These are phyloP conservation scores for Dipodomys spectabilis DNA, from an alignment of 2,113 vertebrate species.

Conservation along the genomic window DNA sequence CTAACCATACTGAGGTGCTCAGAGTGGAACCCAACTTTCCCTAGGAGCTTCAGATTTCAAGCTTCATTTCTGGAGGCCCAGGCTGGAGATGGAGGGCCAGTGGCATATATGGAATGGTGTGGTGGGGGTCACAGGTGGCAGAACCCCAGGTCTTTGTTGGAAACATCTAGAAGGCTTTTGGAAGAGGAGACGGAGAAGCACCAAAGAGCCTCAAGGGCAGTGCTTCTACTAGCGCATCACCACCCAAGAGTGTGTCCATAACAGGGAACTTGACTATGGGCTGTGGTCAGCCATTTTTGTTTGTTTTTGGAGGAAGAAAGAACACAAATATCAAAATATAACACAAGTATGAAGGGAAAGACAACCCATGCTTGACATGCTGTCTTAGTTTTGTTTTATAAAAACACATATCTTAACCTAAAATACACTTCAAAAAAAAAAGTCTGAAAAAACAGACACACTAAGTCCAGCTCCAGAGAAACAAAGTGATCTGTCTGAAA, in stretches of 20 bases:
- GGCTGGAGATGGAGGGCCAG: not conserved
- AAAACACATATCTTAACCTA: not conserved
- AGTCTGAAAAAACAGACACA: not conserved
- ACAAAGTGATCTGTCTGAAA: not conserved
- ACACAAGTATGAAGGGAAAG: not conserved
- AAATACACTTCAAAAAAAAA: not conserved
- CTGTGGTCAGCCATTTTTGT: not conserved
- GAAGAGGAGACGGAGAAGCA: accelerated
- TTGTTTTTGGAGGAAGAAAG: not conserved
- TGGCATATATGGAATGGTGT: accelerated
- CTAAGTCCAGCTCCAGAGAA: not conserved
- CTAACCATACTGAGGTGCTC: not conserved
- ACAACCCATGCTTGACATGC: not conserved
- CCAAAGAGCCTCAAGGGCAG: too few relatives aligned
- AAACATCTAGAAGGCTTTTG: not conserved
- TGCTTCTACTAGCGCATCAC: not conserved
- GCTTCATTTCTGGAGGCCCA: not conserved
- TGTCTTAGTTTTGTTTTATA: slow-evolving; percentile 1
- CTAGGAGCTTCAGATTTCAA: not conserved
- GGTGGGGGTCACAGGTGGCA: not conserved
- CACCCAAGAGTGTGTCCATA: not conserved
- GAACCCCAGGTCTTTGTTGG: not conserved
- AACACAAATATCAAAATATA: not conserved
- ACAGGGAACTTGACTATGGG: not conserved
- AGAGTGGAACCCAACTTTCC: not conserved